Conservation (phyloP, 2,113 vertebrate species). For the Hemiprocne comata region DNA sequence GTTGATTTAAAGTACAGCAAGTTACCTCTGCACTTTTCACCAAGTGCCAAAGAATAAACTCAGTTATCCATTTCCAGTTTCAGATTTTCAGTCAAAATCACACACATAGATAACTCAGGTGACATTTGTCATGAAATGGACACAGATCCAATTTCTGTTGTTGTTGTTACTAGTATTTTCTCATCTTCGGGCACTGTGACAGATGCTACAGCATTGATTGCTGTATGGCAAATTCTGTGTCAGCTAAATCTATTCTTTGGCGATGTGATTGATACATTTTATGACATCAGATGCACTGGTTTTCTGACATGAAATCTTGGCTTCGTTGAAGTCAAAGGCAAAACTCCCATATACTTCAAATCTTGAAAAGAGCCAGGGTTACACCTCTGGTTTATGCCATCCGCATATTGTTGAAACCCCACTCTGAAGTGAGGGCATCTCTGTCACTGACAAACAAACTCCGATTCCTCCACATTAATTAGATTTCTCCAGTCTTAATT, state of each 20-base stretch:
- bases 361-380: background rate
- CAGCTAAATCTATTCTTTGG: conserved; percentile 26
- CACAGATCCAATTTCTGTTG: conserved; percentile 43
- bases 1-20: conserved; percentile 23
- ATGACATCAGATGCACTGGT: background rate
- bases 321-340: background rate
- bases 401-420: background rate
- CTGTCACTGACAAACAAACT: background rate
- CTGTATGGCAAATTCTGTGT: background rate
- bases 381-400: background rate
- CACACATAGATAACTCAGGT: conserved; percentile 21
- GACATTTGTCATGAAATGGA: conserved; percentile 37
- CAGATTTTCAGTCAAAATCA: conserved; percentile 44
- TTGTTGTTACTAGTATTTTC: conserved; percentile 27
- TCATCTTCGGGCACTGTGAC: conserved; percentile 11
- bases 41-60: conserved; percentile 23
- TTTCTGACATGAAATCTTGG: conserved; percentile 7
- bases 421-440: background rate
- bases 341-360: background rate
- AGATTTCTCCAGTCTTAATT: background rate
- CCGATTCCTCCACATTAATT: rapidly evolving
- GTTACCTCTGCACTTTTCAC: conserved; percentile 46
- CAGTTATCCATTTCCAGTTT: conserved; percentile 31
- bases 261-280: background rate
- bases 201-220: background rate